Percentiles rank a stretch among this genome's conserved stretches.
These are phyloP conservation scores for Eilema griseolum DNA, from an alignment of 2,888 invertebrate genomes.

Conservation along the genomic window DNA sequence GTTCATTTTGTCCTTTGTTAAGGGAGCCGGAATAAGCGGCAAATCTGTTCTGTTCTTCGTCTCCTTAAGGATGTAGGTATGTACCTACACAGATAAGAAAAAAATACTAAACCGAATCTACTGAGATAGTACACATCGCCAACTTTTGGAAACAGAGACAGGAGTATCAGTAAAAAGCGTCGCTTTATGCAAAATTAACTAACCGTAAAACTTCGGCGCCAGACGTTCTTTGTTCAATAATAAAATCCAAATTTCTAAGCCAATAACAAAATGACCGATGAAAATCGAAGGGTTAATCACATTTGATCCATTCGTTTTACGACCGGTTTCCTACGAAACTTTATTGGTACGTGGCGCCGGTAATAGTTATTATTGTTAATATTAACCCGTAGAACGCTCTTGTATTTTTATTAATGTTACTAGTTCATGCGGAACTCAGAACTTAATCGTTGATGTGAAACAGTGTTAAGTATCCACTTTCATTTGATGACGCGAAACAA, in stretches of 20 bases:
- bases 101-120: not conserved
- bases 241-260: slow-evolving; percentile 22
- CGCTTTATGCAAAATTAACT: not conserved
- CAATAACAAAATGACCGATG: slow-evolving; percentile 25
- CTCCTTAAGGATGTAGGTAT: no score
- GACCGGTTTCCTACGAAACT: slow-evolving; percentile 60
- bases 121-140: not conserved
- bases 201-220: not conserved
- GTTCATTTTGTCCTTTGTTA: no score
- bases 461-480: not conserved
- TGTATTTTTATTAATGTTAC: slow-evolving; percentile 19
- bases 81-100: no score
- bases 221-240: slow-evolving; percentile 21
- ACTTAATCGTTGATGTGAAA: slow-evolving; percentile 5
- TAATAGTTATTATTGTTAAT: slow-evolving; percentile 68
- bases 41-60: no score
- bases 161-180: not conserved
- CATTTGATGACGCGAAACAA: not conserved
- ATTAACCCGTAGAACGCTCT: slow-evolving; percentile 46
- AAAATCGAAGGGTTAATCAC: slow-evolving; percentile 34
- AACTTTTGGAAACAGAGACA: not conserved
- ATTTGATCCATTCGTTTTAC: slow-evolving; percentile 60
- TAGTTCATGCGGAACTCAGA: slow-evolving; percentile 12
- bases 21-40: no score
- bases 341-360: slow-evolving; percentile 68